Evolutionary conservation across 2,888 invertebrate genomes (phyloP).

Genomic region (Rhopalosiphum nymphaeae): DNA sequence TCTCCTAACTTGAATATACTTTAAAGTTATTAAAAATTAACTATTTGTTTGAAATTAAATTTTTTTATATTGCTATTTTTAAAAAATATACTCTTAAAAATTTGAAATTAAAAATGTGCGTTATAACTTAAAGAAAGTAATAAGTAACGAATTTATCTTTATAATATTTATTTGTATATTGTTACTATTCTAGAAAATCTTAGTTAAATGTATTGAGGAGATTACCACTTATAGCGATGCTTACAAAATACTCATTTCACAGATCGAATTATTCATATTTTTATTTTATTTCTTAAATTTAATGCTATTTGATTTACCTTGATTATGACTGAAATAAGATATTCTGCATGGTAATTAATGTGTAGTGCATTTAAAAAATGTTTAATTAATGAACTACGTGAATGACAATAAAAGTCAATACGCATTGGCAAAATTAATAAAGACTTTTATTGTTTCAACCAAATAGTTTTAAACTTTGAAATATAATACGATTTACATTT

Average conservation of each 20-base stretch:
- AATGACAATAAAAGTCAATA: neutral
- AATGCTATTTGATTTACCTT: neutral
- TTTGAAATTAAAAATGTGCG: neutral
- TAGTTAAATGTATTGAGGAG: neutral
- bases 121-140: neutral
- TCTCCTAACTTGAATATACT: neutral
- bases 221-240: neutral
- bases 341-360: neutral
- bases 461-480: conserved; percentile 47
- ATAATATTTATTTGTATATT: neutral
- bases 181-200: neutral
- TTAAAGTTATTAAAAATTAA: neutral
- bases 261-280: neutral
- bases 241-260: neutral
- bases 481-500: conserved; percentile 8
- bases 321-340: neutral
- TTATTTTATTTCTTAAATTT: neutral
- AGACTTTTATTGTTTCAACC: neutral
- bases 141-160: neutral
- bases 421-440: neutral
- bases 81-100: neutral
- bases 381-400: conserved; percentile 35
- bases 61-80: neutral
- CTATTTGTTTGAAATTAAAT: neutral
- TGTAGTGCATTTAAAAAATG: neutral